These are phyloP conservation scores for Aphidius gifuensis DNA, from an alignment of 1,140 invertebrate species.

Conservation along the genomic window DNA sequence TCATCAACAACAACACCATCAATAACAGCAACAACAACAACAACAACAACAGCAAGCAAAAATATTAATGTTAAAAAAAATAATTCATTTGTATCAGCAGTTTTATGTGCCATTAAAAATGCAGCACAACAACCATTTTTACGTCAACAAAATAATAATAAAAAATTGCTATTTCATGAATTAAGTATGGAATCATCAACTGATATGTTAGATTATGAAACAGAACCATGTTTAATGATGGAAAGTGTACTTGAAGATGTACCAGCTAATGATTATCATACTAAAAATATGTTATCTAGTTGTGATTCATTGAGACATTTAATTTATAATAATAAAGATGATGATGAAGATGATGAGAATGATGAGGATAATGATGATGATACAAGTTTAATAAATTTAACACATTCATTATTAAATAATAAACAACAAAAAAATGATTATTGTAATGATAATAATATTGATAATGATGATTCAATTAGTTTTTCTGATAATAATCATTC, in stretches of 20 bases:
- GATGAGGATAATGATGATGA: slow-evolving; percentile 41
- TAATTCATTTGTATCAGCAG: slow-evolving; percentile 65
- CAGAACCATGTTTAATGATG: slow-evolving; percentile 75
- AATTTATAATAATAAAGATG: slow-evolving; percentile 44
- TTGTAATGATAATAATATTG: slow-evolving; percentile 50
- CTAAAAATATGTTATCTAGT: slow-evolving; percentile 68
- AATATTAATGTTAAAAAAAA: slow-evolving; percentile 45
- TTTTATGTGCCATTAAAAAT: slow-evolving; percentile 66
- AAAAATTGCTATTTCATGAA: slow-evolving; percentile 47
- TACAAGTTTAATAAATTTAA: slow-evolving; percentile 49
- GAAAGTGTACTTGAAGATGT: slow-evolving; percentile 70
- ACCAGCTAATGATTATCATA: slow-evolving; percentile 62
- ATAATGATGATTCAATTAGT: slow-evolving; percentile 50
- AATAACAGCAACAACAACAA: too few species aligned
- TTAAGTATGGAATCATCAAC: slow-evolving; percentile 58
- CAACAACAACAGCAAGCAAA: too few species aligned
- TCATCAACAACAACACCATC: slow-evolving; percentile 46
- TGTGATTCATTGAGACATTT: slow-evolving; percentile 51
- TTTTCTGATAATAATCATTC: slow-evolving; percentile 49
- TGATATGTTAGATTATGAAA: slow-evolving; percentile 72
- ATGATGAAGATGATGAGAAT: slow-evolving; percentile 39
- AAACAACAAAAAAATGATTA: slow-evolving; percentile 43
- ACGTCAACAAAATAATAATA: slow-evolving; percentile 34
- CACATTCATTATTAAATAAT: slow-evolving; percentile 49
- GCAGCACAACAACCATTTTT: slow-evolving; percentile 59